A percentile compares a stretch with the other conserved stretches of the same genome.
Conservation (phyloP, 2,797 vertebrate species). For the Sitta carolinensis region DNA sequence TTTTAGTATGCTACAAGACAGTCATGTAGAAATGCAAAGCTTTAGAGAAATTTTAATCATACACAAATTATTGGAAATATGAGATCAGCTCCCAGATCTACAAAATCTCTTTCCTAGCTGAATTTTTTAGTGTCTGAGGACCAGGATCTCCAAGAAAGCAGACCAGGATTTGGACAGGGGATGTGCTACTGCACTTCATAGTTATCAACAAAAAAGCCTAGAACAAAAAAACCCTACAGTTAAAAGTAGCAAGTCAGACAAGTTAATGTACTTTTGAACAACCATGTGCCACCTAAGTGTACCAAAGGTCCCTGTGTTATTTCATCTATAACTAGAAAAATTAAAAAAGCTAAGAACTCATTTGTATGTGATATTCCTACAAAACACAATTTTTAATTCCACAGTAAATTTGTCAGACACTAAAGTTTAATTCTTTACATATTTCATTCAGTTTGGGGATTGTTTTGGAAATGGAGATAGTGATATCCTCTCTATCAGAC, state of each 20-base stretch:
- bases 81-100: not conserved
- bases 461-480: not conserved
- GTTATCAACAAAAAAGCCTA: not conserved
- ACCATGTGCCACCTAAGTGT: not conserved
- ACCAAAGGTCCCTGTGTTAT: not conserved
- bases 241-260: not conserved
- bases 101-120: not conserved
- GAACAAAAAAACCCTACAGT: fast-evolving
- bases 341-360: not conserved
- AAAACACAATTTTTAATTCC: not conserved
- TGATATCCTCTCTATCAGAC: not conserved
- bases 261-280: not conserved
- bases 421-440: not conserved
- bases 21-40: not conserved
- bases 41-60: not conserved
- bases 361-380: not conserved
- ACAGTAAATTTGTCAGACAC: not conserved
- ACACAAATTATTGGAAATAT: not conserved
- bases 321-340: not conserved
- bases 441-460: not conserved
- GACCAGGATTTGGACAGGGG: not conserved
- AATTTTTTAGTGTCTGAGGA: not conserved
- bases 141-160: not conserved
- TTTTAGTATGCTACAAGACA: not conserved
- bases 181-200: not conserved